Evolutionary conservation across 2,888 invertebrate species (phyloP).

Genomic region (Saturnia japonica): DNA sequence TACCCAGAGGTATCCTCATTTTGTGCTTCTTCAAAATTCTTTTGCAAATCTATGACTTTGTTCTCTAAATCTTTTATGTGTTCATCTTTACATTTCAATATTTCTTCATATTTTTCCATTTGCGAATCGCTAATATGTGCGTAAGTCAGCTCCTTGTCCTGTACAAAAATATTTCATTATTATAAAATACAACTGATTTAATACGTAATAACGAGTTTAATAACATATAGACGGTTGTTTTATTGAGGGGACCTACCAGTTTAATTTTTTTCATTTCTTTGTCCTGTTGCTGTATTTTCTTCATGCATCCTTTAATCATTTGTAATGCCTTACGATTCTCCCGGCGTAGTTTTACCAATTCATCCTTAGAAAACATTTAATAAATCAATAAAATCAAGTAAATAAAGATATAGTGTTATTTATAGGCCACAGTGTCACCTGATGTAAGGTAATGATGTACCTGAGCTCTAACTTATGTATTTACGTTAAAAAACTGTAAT

Average conservation of each 20-base stretch:
- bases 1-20: constrained; percentile 62
- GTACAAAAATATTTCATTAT: constrained; percentile 25
- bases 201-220: neutral
- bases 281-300: constrained; percentile 79
- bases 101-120: constrained; percentile 73
- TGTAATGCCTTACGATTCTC: constrained; percentile 81
- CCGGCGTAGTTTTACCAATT: constrained; percentile 71
- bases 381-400: neutral
- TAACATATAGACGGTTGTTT: neutral
- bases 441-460: too few relatives aligned
- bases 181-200: neutral
- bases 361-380: constrained; percentile 54
- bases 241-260: constrained; percentile 48
- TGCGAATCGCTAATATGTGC: constrained; percentile 72
- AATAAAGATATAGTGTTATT: neutral
- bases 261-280: constrained; percentile 75
- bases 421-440: too few relatives aligned
- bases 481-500: too few relatives aligned
- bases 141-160: constrained; percentile 70
- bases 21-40: constrained; percentile 56
- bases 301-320: constrained; percentile 82
- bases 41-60: constrained; percentile 68
- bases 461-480: too few relatives aligned
- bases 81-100: constrained; percentile 78
- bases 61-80: constrained; percentile 79